Base-by-base conservation (phyloP, 2,888 invertebrate species). In the Sycophila texana region DNA sequence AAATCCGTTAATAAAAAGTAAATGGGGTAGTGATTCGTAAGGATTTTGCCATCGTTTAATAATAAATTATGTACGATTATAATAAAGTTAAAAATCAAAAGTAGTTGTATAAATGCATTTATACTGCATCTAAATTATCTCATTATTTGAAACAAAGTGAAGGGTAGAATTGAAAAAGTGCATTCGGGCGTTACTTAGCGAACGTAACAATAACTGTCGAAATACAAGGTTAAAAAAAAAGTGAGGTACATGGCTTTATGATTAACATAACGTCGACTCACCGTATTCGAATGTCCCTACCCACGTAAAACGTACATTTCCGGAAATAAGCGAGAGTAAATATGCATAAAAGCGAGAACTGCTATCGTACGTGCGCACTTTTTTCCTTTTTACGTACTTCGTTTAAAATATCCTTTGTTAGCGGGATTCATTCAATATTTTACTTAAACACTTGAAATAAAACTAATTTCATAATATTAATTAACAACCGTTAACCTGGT, bases 221-320 rank as follows among this genome's bases (percentile, higher is more conserved):
- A 39, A 20, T 65, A 39, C 30, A 16, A 63, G 63, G n/a, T n/a
- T 39, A n/a, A 16, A 18, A 10, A 2, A 18, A 49, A 39, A 39
- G 4, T 4, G 30, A 39, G 39, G 5, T 49, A n/a, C 65, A 65
- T 49, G 12, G 65, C 20, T 65, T 16, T 49, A 49, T 65, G 49
- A 20, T 65, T 65, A 65, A n/a, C 65, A 65, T 65, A 65, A 65
- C 30, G 65, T 16, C 49, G 65, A 60, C 60, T 49, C 65, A 49
- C 1, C 20, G 20, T 65, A 65, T 20, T 18, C n/a, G 20, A 47
- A 18, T 49, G n/a, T 20, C 13, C 65, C 47, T 49, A 49, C 49
- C 39, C 7, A 39, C 39, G 39, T 39, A 39, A 39, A 53, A 16
- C 12, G 53, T 3, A 4, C 53, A 16, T 53, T 53, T 53, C n/a